phyloP scores from a whole-genome alignment of 1,140 invertebrate species.

The Macrobrachium nipponense region DNA sequence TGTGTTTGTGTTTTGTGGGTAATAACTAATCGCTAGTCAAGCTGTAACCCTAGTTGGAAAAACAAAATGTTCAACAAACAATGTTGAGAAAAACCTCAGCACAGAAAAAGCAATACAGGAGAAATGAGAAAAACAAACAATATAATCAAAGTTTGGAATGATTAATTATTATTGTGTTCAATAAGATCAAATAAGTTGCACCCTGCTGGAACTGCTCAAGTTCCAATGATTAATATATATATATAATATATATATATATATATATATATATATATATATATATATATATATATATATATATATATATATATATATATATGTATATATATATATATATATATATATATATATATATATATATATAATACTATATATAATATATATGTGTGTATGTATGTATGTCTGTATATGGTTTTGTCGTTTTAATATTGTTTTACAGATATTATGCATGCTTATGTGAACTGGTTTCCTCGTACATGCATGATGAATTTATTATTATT shows the following conservation, averaged over 20 bases:
- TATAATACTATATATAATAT: constrained; percentile 24
- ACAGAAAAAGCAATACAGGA: no score
- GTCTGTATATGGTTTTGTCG: neutral
- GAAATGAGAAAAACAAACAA: no score
- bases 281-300: constrained; percentile 23
- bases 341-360: constrained; percentile 24
- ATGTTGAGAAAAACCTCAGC: no score
- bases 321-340: neutral
- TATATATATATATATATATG: neutral
- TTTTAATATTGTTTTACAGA: neutral
- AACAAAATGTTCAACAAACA: no score
- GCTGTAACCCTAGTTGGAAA: no score
- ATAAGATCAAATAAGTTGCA: neutral
- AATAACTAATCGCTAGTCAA: no score
- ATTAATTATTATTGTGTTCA: neutral
- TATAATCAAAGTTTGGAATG: no score
- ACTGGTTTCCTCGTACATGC: neutral
- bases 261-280: constrained; percentile 25
- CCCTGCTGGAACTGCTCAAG: neutral
- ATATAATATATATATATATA: neutral
- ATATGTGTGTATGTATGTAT: constrained; percentile 19
- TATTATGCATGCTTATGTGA: neutral
- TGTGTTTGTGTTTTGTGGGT: no score
- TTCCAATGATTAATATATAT: neutral
- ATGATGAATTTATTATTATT: no score